phyloP scores from a whole-genome alignment of 2,888 invertebrate genomes.

The Eristalis pertinax region DNA sequence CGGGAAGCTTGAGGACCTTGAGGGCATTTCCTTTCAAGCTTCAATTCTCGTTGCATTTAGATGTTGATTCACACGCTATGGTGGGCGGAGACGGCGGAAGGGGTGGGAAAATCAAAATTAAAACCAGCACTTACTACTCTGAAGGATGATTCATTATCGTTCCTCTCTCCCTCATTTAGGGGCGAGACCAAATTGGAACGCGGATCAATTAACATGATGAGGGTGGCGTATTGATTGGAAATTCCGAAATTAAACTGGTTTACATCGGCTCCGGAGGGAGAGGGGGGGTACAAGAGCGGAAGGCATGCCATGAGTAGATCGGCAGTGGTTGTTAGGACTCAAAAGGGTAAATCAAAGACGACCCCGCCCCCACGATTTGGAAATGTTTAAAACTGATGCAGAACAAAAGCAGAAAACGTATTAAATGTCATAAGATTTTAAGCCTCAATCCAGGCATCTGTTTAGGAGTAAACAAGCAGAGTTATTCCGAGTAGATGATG shows the following conservation, averaged over 20 bases:
- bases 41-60: conserved; percentile 9
- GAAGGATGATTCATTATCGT: background rate
- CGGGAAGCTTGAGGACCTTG: conserved; percentile 17
- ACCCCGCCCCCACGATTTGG: no score
- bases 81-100: background rate
- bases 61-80: background rate
- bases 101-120: background rate
- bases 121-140: background rate
- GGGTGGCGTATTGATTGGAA: background rate
- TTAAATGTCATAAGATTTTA: no score
- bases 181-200: background rate
- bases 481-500: background rate
- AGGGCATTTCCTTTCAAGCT: background rate
- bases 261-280: background rate
- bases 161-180: background rate
- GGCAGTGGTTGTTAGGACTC: background rate
- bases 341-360: no score
- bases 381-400: background rate
- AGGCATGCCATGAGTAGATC: background rate
- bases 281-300: no score
- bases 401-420: background rate
- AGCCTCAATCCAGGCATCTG: no score
- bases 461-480: no score
- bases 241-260: conserved; percentile 11
- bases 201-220: conserved; percentile 17